Base-by-base conservation (phyloP, 1,140 invertebrate genomes). In the Drosophila saltans region DNA sequence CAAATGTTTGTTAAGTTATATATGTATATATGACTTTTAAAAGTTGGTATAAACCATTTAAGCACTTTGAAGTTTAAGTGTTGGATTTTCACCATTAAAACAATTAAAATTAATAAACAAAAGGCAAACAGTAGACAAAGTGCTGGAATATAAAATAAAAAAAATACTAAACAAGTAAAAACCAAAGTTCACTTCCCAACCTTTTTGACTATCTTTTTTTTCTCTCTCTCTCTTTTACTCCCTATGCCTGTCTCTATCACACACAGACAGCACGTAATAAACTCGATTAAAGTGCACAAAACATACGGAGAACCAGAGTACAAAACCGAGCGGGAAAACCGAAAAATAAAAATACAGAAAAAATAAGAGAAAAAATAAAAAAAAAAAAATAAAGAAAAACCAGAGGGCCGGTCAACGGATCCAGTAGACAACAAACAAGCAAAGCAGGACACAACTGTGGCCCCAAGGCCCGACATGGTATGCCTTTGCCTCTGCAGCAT, bases 261-360 rank as follows among this genome's bases (percentile, higher is more conserved):
- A 30, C n/a, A 28, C 24, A 28, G 10, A 59, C 30, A 71, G 69
- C 83, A 89, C 73, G 69, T 88, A 88, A 88, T 86, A 86, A 86
- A 86, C 83, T 86, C 80, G 80, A 83, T 86, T 86, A 78, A 86
- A 83, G 84, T 83, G 80, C 76, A 72, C 67, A 74, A 80, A 86
- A 88, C 83, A 88, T 80, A 86, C 83, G 83, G 67, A 52, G 45
- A 52, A 52, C 65, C 83, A 70, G 76, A 84, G 64, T 80, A 83
- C 76, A 86, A 86, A 88, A 72, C 70, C 78, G 45, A 75, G 55
- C 69, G 8, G 39, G 21, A 30, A 59, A 40, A 39, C 48, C 62
- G 33, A 63, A 75, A 33, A 45, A 52, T 26, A 3, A 52, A 52
- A 52, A 36, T 36, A 36, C 33, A 30, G 6, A 36, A 36, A 36